Evolutionary conservation across 2,888 invertebrate species (phyloP), one percentile per base, ranked within the genome.

Genomic region (Euzophera pinguis): DNA sequence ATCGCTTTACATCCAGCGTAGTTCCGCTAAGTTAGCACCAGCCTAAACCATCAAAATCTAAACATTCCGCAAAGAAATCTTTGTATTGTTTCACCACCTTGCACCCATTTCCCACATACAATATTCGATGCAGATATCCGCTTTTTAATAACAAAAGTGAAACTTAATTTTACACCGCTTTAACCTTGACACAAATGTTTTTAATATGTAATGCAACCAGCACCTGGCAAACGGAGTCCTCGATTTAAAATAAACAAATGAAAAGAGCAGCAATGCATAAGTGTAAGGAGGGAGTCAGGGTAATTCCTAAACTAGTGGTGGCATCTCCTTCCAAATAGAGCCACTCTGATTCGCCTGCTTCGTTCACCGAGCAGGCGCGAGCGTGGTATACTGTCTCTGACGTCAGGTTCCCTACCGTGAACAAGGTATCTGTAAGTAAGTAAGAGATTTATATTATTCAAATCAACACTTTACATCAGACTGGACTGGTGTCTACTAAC

Each of bases 301-400:
- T 60, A 6, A 63, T 53, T 0, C 67, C 75, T 22, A 65, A 54
- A 5, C 75, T 72, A 22, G 80, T 79, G 37, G 57, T 53, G 1
- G 75, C 67, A 2, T 63, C 61, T 0, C 66, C 68, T 0, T 59
- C 52, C 8, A 76, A 55, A 14, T 71, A 69, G 38, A 81, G 48
- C 84, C 85, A 88, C 22, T 83, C 83, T 0, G 89, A 90, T 61
- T 69, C 72, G 0, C 89, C 87, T 0, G 89, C 89, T 0, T 77
- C 74, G 62, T 90, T 90, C 37, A 78, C 67, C 22, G 82, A 73
- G 34, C 82, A 74, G 1, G 85, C 83, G 0, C 84, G 78, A 9
- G 69, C 81, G 68, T 84, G 75, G 71, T 74, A 90, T 4, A 57
- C 53, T 0, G 88, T 90, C 12, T 53, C 53, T 61, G 87, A 88